Evolutionary conservation across 1,140 invertebrate genomes (phyloP), one percentile per base, ranked within the genome.

Genomic region (Pseudomyrmex pallidus): DNA sequence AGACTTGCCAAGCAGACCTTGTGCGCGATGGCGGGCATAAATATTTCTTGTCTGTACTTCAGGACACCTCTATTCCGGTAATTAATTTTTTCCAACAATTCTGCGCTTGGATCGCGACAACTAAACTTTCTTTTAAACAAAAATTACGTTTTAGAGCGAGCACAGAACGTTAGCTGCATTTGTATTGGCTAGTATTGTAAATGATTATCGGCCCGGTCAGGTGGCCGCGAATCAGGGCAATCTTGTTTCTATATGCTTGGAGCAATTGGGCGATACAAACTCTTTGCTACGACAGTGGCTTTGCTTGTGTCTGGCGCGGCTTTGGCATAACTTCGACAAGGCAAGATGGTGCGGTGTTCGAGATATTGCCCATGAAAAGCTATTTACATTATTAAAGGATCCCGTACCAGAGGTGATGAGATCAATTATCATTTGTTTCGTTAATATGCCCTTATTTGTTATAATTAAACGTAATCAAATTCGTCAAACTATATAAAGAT

Each of bases 301-400:
- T 61, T 97, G 98, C 82, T 96, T 99, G 64, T 98, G 98, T 92
- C 95, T 99, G 66, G 98, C 98, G n/a, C 95, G 98, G 91, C 95
- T 99, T 46, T 99, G 99, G 99, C 96, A 97, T 83, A 97, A 98
- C 91, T 99, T 97, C 93, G 98, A 99, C 90, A 97, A 97, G 91
- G 98, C 99, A 22, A 95, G 98, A 80, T 99, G 99, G 98, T 98
- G 97, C 66, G 99, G 98, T 10, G 98, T 98, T 13, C 95, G 99
- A n/a, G 98, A 99, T 92, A 96, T 97, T 84, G 98, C 99, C 8
- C 98, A 99, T 94, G 99, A 99, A 93, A 99, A 99, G 94, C 95
- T 99, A 1, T 98, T 96, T 89, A 95, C 94, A 50, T 94, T 99
- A 64, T 94, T 99, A 9, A 94, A 95, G 74, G 98, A 99, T 95